Percentiles rank a stretch among this genome's conserved stretches.
Conservation (phyloP, 2,113 vertebrate genomes). For the Excalfactoria chinensis region DNA sequence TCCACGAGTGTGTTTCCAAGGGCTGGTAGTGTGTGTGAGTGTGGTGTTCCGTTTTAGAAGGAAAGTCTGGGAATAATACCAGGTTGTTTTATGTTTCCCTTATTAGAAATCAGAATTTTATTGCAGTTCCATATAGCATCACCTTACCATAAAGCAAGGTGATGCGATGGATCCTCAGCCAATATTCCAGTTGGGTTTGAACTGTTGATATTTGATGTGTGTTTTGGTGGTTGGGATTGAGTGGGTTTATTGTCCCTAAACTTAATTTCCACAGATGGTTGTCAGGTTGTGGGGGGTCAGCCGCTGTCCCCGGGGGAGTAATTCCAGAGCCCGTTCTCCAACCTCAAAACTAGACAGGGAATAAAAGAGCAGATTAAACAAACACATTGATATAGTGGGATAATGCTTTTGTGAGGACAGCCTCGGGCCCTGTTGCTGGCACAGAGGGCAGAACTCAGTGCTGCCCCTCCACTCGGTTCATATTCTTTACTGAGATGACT, state of each 20-base stretch:
- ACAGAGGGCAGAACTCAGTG: too few relatives aligned
- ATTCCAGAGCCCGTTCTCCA: background rate
- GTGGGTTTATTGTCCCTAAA: background rate
- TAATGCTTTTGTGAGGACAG: background rate
- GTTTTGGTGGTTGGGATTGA: background rate
- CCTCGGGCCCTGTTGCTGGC: too few relatives aligned
- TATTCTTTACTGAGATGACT: background rate
- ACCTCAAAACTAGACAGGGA: background rate
- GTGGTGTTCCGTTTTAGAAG: fast-evolving
- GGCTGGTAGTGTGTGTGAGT: too few relatives aligned
- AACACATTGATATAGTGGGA: background rate
- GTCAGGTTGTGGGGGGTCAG: constrained; percentile 29
- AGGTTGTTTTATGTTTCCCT: background rate
- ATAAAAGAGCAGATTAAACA: background rate
- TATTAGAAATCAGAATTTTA: background rate
- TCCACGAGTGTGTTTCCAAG: too few relatives aligned
- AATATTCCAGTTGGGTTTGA: background rate
- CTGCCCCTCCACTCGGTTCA: background rate
- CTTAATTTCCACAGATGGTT: constrained; percentile 32
- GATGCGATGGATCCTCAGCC: background rate
- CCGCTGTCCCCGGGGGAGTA: background rate
- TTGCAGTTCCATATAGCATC: background rate
- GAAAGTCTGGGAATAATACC: background rate
- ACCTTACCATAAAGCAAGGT: constrained; percentile 2
- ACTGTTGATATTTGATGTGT: background rate